Conservation (phyloP, 2,113 vertebrate species). For the Hydrochoerus hydrochaeris region DNA sequence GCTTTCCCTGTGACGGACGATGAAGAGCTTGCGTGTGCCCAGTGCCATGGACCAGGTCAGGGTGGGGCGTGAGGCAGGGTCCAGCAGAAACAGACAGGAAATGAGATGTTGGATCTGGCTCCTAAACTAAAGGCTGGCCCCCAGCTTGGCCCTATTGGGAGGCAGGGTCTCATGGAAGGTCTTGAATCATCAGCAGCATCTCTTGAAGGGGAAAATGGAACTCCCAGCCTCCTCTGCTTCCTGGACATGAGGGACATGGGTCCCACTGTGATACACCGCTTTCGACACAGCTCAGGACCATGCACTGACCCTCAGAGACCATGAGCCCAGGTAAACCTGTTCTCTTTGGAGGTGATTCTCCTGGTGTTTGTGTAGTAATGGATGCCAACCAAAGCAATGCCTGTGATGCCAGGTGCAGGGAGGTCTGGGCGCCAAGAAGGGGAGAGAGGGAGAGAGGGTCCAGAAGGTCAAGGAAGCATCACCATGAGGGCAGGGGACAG, state of each 20-base stretch:
- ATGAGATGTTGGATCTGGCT: background rate
- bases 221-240: background rate
- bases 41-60: background rate
- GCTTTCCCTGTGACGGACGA: background rate
- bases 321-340: background rate
- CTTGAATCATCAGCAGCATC: background rate
- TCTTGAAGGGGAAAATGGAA: background rate
- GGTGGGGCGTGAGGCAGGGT: background rate
- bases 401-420: fast-evolving
- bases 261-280: background rate
- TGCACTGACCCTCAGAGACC: background rate
- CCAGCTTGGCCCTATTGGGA: background rate
- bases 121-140: background rate
- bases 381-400: background rate
- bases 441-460: background rate
- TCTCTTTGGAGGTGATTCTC: background rate
- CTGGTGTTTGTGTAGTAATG: background rate
- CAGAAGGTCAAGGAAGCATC: background rate
- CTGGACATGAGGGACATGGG: background rate
- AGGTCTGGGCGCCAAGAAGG: background rate
- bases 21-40: background rate
- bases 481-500: background rate
- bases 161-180: background rate
- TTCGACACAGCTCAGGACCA: background rate
- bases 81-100: background rate